These are phyloP conservation scores for Hedya salicella DNA, from an alignment of 2,888 invertebrate genomes.

Conservation along the genomic window DNA sequence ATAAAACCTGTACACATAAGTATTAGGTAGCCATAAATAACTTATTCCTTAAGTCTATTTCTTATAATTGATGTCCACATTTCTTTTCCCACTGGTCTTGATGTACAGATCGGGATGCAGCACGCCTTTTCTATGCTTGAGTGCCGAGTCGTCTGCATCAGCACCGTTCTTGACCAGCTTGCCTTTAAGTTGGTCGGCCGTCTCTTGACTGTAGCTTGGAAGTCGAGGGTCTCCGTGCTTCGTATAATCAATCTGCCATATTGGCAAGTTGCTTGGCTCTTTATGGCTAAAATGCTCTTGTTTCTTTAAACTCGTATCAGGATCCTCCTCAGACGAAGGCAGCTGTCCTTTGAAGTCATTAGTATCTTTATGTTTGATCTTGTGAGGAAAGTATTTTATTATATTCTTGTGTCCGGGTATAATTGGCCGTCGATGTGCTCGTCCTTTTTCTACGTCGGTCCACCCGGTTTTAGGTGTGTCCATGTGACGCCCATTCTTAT, in stretches of 20 bases:
- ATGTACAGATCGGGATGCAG: constrained; percentile 74
- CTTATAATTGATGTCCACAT: constrained; percentile 56
- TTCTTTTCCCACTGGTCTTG: constrained; percentile 66
- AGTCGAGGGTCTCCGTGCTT: constrained; percentile 72
- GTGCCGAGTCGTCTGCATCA: constrained; percentile 57
- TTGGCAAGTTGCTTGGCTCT: constrained; percentile 60
- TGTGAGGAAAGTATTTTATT: constrained; percentile 76
- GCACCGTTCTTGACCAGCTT: constrained; percentile 65
- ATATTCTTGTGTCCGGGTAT: constrained; percentile 67
- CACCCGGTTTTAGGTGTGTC: constrained; percentile 11
- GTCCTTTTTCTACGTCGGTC: constrained; percentile 47
- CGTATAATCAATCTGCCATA: constrained; percentile 77
- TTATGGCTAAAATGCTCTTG: constrained; percentile 59
- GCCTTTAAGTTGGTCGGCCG: constrained; percentile 57
- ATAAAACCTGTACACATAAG: no score
- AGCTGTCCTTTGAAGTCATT: constrained; percentile 65
- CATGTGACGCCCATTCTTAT: constrained; percentile 32
- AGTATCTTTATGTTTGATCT: constrained; percentile 73
- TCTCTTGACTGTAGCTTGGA: constrained; percentile 59
- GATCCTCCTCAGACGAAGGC: constrained; percentile 70
- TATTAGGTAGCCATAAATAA: no score
- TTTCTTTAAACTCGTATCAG: constrained; percentile 56
- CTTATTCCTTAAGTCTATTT: constrained; percentile 13
- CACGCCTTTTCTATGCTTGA: constrained; percentile 67
- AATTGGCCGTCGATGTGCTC: constrained; percentile 31